Evolutionary conservation across 1,140 invertebrate species (phyloP), one percentile per base, ranked within the genome.

Genomic region (Maniola jurtina): DNA sequence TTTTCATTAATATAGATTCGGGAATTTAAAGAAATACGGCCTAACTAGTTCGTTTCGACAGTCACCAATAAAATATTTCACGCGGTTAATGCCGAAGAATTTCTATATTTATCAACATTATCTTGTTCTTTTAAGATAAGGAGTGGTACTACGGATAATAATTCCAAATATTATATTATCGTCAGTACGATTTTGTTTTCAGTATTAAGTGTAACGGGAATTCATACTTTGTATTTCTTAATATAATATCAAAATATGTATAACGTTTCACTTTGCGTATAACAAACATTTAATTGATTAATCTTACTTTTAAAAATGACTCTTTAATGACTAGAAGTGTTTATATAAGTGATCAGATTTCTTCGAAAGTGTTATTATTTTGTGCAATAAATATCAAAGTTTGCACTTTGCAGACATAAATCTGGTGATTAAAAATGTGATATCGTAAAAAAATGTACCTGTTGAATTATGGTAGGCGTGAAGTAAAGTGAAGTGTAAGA

Each of bases 401-500:
- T 2, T 1, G 13, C n/a, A n/a, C n/a, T 15, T 15, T 45, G n/a
- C 15, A 35, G 34, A 13, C 5, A 35, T 1, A 35, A 55, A 34
- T 50, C 7, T 25, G 15, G 7, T 50, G 10, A 50, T 15, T 50
- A 8, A 55, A 13, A 55, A 55, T 54, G 10, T 54, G 25, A 54
- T 9, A 11, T 54, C 13, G 34, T 38, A 40, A 38, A 48, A 54
- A 25, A 25, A 40, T 34, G 52, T 13, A 15, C 33, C 4, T 40
- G 14, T 25, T 34, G 16, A 3, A 45, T 15, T 11, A 33, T 56
- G 7, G 15, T 59, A 35, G 61, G 54, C 52, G 55, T 64, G 59
- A 38, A 55, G 42, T 36, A 35, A 65, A 55, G 68, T 57, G 73
- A 77, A 9, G 72, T 74, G 71, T 67, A 73, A 73, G 9, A 0